Conservation (phyloP, 2,888 invertebrate species). For the Callimorpha dominula region DNA sequence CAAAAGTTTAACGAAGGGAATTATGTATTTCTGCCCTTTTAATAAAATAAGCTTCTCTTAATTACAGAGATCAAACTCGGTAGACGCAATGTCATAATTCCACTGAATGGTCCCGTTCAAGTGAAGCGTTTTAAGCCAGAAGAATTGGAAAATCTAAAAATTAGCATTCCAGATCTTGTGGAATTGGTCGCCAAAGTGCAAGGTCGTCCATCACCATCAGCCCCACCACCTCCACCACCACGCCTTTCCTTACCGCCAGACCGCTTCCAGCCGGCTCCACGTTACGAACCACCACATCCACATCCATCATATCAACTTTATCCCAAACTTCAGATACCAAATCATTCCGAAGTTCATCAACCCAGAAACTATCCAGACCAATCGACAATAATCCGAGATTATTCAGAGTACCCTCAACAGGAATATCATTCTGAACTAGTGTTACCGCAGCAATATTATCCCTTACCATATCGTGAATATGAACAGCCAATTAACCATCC, state of each 20-base stretch:
- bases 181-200: constrained; percentile 5
- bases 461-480: neutral
- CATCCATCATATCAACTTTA: neutral
- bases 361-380: neutral
- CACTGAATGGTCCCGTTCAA: constrained; percentile 6
- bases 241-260: neutral
- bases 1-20: too few relatives aligned
- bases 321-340: neutral
- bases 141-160: constrained; percentile 1
- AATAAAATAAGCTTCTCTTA: neutral
- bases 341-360: neutral
- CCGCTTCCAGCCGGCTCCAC: neutral
- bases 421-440: neutral
- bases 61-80: constrained; percentile 24
- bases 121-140: constrained; percentile 8
- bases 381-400: neutral
- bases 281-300: neutral
- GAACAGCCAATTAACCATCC: neutral
- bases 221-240: neutral
- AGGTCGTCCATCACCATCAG: neutral
- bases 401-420: neutral
- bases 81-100: constrained; percentile 13
- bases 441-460: neutral
- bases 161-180: neutral
- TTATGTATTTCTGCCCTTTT: neutral